These are phyloP conservation scores for Onychomys torridus DNA, from an alignment of 2,797 vertebrate genomes.

Conservation along the genomic window DNA sequence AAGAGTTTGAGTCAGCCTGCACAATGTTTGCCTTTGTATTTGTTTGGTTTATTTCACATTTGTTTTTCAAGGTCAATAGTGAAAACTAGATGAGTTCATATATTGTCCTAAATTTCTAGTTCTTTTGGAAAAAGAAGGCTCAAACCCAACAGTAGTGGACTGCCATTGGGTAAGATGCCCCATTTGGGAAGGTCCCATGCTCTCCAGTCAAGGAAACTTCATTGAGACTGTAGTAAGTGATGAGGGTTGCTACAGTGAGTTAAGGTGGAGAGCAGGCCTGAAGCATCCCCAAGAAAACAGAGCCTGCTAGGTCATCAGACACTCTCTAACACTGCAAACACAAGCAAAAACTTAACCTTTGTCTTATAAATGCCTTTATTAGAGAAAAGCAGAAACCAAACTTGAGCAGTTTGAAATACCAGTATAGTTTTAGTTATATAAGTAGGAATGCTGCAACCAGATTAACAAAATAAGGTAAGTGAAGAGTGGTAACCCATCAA, in stretches of 20 bases:
- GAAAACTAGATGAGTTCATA: conserved; percentile 27
- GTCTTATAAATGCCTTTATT: neutral
- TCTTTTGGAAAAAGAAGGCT: conserved; percentile 35
- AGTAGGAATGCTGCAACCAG: neutral
- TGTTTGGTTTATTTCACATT: conserved; percentile 48
- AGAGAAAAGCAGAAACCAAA: conserved; percentile 29
- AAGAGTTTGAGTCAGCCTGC: neutral
- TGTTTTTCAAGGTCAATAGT: conserved; percentile 46
- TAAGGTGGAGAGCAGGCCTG: neutral
- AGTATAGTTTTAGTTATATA: neutral
- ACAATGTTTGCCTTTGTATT: conserved; percentile 48
- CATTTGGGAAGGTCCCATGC: neutral
- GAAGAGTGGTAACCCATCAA: neutral
- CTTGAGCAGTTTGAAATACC: neutral
- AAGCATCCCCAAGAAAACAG: neutral
- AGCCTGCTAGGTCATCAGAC: neutral
- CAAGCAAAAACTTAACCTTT: neutral
- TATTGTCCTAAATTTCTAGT: conserved; percentile 59
- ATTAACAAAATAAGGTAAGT: conserved; percentile 10
- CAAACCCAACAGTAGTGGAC: conserved; percentile 16
- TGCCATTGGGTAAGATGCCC: neutral
- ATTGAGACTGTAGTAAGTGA: neutral
- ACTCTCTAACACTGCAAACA: neutral
- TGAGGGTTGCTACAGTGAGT: neutral
- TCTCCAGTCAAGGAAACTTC: conserved; percentile 5